Evolutionary conservation across 1,140 invertebrate genomes (phyloP), one percentile per base, ranked within the genome.

Genomic region (Drosophila kikkawai): DNA sequence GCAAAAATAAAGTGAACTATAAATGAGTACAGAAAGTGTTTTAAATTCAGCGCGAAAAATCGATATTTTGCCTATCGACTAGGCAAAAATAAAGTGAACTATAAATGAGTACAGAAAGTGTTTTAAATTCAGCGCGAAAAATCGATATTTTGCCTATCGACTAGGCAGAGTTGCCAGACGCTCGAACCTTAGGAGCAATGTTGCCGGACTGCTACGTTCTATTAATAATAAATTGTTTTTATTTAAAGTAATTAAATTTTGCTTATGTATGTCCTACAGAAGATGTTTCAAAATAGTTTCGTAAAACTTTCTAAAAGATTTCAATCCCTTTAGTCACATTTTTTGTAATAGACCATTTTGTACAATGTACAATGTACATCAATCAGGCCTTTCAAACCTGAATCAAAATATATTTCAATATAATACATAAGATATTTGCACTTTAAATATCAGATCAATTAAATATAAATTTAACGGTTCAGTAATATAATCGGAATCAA

Each of bases 1-100:
- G 70, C 67, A 73, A 74, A 73, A 74, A 74, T 74, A 74, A 74
- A 74, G 67, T 51, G 68, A 74, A 74, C 70, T 74, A 74, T 74
- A 74, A 42, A 74, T 39, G 70, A 73, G 68, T 60, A 17, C 32
- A 22, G n/a, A 19, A n/a, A 4, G 15, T 36, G 15, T 17, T 59
- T 73, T 41, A 2, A 51, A 51, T 22, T 37, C 4, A 11, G n/a
- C 56, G 56, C 22, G 4, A 5, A 36, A 63, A 42, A 22, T 60
- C 26, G 26, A 65, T 65, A 37, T 0, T 0, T 7, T 39, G 9
- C 22, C 12, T 15, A n/a, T n/a, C n/a, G n/a, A n/a, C n/a, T n/a
- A n/a, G n/a, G 70, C 67, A 73, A 74, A 73, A 74, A 74, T 74
- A 74, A 74, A 74, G 67, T 51, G 68, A 74, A 74, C 70, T 74